Conservation (phyloP, 2,113 vertebrate species). For the Nibea albiflora region DNA sequence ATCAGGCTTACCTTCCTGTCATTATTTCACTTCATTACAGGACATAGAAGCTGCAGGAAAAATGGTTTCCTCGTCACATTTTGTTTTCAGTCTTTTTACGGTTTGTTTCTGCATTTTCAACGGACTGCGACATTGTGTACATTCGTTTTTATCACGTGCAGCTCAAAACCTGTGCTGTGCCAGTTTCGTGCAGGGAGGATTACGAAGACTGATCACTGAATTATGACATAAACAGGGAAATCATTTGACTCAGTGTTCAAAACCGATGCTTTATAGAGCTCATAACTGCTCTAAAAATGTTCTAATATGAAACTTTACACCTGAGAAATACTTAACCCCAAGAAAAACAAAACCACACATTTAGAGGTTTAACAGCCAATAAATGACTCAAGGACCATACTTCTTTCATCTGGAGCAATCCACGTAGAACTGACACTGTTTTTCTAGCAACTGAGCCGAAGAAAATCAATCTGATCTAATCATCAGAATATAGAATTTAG, state of each 20-base stretch:
- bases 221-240: slow-evolving; percentile 19
- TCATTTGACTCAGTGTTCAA: neutral
- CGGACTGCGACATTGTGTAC: neutral
- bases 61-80: neutral
- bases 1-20: neutral
- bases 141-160: neutral
- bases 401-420: slow-evolving; percentile 59
- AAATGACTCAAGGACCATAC: slow-evolving; percentile 43
- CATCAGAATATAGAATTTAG: slow-evolving; percentile 35
- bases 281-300: slow-evolving; percentile 33
- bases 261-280: slow-evolving; percentile 3
- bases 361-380: slow-evolving; percentile 55
- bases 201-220: neutral
- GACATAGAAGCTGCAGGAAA: neutral
- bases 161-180: neutral
- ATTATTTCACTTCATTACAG: no score
- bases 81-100: slow-evolving; percentile 7
- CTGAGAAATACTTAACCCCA: slow-evolving; percentile 50
- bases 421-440: slow-evolving; percentile 60
- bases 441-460: slow-evolving; percentile 59
- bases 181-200: neutral
- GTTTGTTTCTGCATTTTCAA: slow-evolving; percentile 2
- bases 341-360: slow-evolving; percentile 67
- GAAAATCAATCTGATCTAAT: slow-evolving; percentile 64
- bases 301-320: slow-evolving; percentile 48